phyloP scores from a whole-genome alignment of 2,888 invertebrate species.

The Chloroclystis v-ata region DNA sequence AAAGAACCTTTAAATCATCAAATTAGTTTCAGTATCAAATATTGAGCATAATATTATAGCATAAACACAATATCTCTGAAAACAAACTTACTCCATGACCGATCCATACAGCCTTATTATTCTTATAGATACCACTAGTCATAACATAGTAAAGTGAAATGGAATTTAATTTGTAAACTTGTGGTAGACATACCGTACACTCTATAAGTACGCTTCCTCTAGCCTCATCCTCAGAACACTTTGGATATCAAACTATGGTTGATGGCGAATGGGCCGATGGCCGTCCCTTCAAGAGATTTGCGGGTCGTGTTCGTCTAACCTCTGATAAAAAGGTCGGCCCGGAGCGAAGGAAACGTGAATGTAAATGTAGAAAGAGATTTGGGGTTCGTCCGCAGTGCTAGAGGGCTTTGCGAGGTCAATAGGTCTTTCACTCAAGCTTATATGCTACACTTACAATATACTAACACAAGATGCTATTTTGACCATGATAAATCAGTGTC shows the following conservation, averaged over 20 bases:
- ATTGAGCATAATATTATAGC: no score
- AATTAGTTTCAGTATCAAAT: no score
- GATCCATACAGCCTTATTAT: no score
- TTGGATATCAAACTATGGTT: constrained; percentile 30
- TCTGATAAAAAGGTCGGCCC: constrained; percentile 54
- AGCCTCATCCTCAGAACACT: no score
- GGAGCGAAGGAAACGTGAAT: constrained; percentile 38
- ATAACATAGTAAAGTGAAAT: no score
- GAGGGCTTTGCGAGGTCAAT: background rate
- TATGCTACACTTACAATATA: background rate
- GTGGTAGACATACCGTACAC: no score
- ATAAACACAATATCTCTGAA: no score
- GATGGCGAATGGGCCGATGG: constrained; percentile 3
- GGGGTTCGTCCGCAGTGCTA: constrained; percentile 24
- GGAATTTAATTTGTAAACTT: no score
- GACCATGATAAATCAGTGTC: background rate
- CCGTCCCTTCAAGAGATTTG: constrained; percentile 43
- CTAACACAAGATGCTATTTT: background rate
- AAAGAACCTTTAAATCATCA: no score
- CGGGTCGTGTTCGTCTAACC: constrained; percentile 37
- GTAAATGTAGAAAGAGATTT: constrained; percentile 45
- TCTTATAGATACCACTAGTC: no score
- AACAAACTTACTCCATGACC: no score
- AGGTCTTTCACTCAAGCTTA: background rate
- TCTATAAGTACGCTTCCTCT: no score